Percentiles rank a stretch among this genome's conserved stretches.
phyloP scores from a whole-genome alignment of 2,113 vertebrate genomes.

The Synodontis membranacea region DNA sequence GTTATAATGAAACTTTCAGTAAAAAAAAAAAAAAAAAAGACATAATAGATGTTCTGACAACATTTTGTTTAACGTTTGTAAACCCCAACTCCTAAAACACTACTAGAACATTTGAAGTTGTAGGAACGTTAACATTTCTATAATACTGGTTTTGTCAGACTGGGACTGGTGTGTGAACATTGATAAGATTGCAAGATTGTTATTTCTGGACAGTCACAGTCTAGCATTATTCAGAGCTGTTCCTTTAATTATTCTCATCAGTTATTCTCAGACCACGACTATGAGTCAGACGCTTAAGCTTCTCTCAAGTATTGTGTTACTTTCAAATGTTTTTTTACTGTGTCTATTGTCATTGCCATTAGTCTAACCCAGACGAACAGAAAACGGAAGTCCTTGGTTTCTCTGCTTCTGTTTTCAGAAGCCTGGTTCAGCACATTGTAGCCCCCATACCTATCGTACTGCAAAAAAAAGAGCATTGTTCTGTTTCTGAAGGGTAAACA shows the following conservation, averaged over 20 bases:
- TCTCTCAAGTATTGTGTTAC: not conserved
- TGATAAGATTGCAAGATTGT: not conserved
- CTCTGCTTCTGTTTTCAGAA: conserved; percentile 12
- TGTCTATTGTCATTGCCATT: conserved; percentile 6
- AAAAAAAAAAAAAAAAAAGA: not conserved
- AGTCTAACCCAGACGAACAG: conserved; percentile 30
- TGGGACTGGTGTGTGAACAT: not conserved
- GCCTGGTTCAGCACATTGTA: not conserved
- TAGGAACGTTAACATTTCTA: not conserved
- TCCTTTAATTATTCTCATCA: not conserved
- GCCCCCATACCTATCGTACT: conserved; percentile 10
- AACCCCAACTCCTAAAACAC: not conserved
- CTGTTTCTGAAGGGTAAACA: conserved; percentile 52
- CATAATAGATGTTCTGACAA: not conserved
- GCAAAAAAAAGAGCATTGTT: conserved; percentile 52
- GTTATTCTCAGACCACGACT: not conserved
- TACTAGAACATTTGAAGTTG: not conserved
- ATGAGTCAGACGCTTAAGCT: not conserved
- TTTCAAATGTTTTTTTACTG: conserved; percentile 7
- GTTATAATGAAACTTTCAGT: not conserved
- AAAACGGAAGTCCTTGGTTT: conserved; percentile 43
- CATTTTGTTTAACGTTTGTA: not conserved
- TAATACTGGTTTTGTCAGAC: not conserved
- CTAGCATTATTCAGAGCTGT: not conserved
- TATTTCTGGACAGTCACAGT: not conserved